A percentile compares a stretch with the other conserved stretches of the same genome.
These are phyloP conservation scores for Remorina albescens DNA, from an alignment of 2,797 vertebrate species.

Conservation along the genomic window DNA sequence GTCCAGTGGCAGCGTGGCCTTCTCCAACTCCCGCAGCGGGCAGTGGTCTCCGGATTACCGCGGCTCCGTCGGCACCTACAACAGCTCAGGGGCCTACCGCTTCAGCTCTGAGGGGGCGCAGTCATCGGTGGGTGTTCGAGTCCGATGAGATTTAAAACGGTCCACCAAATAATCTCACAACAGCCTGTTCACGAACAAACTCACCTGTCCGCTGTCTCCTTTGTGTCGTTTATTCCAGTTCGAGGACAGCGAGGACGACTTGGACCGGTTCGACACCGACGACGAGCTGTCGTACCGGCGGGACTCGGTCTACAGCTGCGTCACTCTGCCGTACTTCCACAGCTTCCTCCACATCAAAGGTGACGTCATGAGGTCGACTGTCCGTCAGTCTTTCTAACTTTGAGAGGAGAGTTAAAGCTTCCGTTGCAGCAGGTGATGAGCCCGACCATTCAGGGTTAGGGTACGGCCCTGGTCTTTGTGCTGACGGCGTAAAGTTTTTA, in stretches of 20 bases:
- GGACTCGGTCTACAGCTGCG: conserved; percentile 98
- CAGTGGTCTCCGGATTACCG: conserved; percentile 95
- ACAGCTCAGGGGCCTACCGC: conserved; percentile 92
- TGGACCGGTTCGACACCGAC: conserved; percentile 94
- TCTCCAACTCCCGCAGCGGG: conserved; percentile 89
- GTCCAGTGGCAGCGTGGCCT: conserved; percentile 91
- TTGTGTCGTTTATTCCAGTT: conserved; percentile 80
- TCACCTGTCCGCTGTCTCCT: too few species aligned
- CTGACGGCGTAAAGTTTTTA: too few species aligned
- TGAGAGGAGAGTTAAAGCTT: too few species aligned
- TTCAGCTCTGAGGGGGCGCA: conserved; percentile 96
- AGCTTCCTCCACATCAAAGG: conserved; percentile 98
- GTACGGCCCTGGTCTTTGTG: too few species aligned
- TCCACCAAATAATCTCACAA: too few species aligned
- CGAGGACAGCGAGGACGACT: conserved; percentile 98
- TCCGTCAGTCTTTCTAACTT: too few species aligned
- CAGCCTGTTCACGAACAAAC: too few species aligned
- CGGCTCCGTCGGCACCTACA: conserved; percentile 93
- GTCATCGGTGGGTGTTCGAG: conserved; percentile 90
- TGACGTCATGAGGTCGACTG: too few species aligned
- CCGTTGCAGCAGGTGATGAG: too few species aligned
- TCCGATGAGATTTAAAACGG: not conserved
- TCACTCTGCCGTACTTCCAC: conserved; percentile 96
- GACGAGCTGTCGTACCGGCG: conserved; percentile 93
- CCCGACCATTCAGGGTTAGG: too few species aligned